These are phyloP conservation scores for Tychaedon coryphoeus DNA, from an alignment of 2,113 vertebrate species.

Conservation along the genomic window DNA sequence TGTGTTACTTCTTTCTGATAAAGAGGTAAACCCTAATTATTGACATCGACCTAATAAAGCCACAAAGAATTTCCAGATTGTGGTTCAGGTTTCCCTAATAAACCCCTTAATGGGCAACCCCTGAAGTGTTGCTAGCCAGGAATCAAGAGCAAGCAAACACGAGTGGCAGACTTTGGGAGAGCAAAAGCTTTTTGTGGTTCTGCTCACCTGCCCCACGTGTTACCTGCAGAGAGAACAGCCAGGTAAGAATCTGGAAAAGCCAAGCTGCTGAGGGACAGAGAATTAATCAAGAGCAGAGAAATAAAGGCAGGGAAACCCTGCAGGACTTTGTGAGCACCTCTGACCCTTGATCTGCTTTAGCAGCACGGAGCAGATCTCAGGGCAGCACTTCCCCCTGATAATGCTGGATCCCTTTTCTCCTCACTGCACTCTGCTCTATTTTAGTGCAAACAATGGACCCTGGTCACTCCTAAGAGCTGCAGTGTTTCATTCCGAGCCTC, in stretches of 20 bases:
- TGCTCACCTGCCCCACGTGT: background rate
- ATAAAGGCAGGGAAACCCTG: fast-evolving
- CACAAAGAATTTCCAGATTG: background rate
- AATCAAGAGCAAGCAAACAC: background rate
- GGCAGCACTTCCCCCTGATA: background rate
- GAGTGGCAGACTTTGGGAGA: background rate
- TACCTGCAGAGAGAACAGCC: background rate
- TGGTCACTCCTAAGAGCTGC: background rate
- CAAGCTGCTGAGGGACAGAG: background rate
- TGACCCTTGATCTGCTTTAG: background rate
- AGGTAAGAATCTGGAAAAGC: background rate
- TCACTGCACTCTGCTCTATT: background rate
- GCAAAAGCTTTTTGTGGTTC: background rate
- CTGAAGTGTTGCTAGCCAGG: background rate
- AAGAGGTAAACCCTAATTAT: background rate
- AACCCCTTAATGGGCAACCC: background rate
- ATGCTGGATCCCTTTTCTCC: background rate
- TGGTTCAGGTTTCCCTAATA: background rate
- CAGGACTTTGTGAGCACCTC: background rate
- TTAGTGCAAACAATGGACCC: background rate
- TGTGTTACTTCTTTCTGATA: background rate
- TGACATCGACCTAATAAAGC: background rate
- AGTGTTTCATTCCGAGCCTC: background rate
- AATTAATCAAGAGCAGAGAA: background rate
- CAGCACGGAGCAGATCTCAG: background rate